A percentile compares a stretch with the other conserved stretches of the same genome.
These are phyloP conservation scores for Thunnus albacares DNA, from an alignment of 2,797 vertebrate genomes.

Conservation along the genomic window DNA sequence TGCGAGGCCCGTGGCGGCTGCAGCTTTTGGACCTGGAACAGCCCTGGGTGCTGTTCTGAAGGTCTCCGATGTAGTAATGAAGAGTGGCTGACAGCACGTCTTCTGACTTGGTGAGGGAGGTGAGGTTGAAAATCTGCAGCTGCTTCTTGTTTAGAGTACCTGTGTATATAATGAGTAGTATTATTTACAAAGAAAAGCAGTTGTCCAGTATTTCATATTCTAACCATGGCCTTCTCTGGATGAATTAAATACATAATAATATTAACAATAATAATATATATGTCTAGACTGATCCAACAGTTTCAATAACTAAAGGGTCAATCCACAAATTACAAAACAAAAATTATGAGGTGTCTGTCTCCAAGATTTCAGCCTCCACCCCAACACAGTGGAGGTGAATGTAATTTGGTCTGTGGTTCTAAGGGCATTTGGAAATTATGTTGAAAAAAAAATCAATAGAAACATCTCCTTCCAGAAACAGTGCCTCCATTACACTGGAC, in stretches of 20 bases:
- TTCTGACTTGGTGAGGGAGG: slow-evolving; percentile 94
- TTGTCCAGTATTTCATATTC: not conserved
- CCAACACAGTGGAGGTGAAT: too few relatives aligned
- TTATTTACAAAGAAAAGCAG: slow-evolving; percentile 17
- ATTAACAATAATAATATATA: not conserved
- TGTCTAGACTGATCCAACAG: not conserved
- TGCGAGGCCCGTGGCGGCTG: slow-evolving; percentile 70
- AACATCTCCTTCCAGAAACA: too few relatives aligned
- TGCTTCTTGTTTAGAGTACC: slow-evolving; percentile 86
- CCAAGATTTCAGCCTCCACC: not conserved
- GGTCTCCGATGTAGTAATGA: slow-evolving; percentile 91
- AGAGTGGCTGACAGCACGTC: slow-evolving; percentile 93
- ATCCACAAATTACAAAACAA: not conserved
- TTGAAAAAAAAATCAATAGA: too few relatives aligned
- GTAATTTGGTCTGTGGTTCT: too few relatives aligned
- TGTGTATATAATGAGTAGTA: slow-evolving; percentile 59
- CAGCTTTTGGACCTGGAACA: slow-evolving; percentile 58
- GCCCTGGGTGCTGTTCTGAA: slow-evolving; percentile 75
- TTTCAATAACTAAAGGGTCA: not conserved
- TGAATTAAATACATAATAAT: not conserved
- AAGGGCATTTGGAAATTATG: too few relatives aligned
- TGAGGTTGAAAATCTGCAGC: slow-evolving; percentile 93
- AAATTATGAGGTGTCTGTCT: not conserved
- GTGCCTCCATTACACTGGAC: not conserved
- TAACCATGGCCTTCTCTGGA: fast-evolving